Conservation (phyloP, 2,113 vertebrate genomes). For the Pachypanchax playfairii region DNA sequence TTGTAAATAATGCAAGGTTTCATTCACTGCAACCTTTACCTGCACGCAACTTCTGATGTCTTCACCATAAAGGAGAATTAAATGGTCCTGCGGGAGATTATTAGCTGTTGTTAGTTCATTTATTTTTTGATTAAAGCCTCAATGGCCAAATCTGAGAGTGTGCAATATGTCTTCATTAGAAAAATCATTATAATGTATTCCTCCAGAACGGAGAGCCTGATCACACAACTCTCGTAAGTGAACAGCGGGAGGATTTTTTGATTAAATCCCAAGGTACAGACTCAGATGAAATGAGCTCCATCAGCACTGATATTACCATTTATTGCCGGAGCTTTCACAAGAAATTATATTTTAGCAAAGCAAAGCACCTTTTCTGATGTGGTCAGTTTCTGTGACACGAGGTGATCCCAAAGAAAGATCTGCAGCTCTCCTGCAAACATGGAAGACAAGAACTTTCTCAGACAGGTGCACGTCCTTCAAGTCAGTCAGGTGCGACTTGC, state of each 20-base stretch:
- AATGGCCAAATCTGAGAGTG: slow-evolving; percentile 24
- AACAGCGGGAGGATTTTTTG: slow-evolving; percentile 49
- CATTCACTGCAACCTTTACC: slow-evolving; percentile 42
- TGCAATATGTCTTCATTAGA: slow-evolving; percentile 67
- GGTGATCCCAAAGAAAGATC: slow-evolving; percentile 29
- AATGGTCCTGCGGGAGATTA: slow-evolving; percentile 57
- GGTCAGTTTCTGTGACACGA: slow-evolving; percentile 34
- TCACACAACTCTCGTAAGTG: slow-evolving; percentile 26
- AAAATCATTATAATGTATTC: slow-evolving; percentile 61
- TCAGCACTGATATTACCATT: slow-evolving; percentile 47
- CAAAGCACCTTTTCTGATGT: slow-evolving; percentile 17
- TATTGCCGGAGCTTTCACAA: slow-evolving; percentile 49
- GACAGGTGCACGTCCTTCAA: not conserved
- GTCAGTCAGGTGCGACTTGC: slow-evolving; percentile 43
- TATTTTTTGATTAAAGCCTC: slow-evolving; percentile 52
- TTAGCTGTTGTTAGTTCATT: slow-evolving; percentile 60
- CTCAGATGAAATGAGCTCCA: slow-evolving; percentile 46
- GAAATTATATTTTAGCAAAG: slow-evolving; percentile 52
- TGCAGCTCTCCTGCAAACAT: slow-evolving; percentile 7
- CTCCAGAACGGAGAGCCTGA: slow-evolving; percentile 29
- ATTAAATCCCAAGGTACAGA: slow-evolving; percentile 58
- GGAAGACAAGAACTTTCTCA: slow-evolving; percentile 2
- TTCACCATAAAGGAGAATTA: slow-evolving; percentile 25
- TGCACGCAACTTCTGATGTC: slow-evolving; percentile 26
- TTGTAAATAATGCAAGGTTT: slow-evolving; percentile 59